Evolutionary conservation across 2,797 vertebrate species (phyloP).

Genomic region (Tolypeutes matacus): DNA sequence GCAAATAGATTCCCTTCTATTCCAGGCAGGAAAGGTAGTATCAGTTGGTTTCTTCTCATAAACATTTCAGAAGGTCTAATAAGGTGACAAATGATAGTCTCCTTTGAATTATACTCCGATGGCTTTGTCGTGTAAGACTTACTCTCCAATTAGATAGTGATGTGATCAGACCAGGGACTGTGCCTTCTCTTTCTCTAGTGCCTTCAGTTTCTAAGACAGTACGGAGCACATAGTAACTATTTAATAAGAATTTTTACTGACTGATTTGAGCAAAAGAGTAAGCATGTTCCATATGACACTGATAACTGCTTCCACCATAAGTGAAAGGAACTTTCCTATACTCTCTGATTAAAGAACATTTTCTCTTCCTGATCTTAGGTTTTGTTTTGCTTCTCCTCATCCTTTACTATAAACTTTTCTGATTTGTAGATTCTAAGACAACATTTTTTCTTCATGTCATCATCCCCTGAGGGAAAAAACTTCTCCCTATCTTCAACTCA

Average conservation of each 20-base stretch:
- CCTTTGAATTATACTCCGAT: not conserved
- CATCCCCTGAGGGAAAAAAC: not conserved
- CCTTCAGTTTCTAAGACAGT: not conserved
- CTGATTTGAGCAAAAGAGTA: not conserved
- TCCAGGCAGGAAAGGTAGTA: not conserved
- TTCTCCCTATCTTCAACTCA: not conserved
- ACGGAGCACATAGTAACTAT: not conserved
- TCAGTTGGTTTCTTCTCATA: not conserved
- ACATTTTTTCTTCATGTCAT: not conserved
- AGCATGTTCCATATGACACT: not conserved
- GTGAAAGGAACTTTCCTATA: too few species aligned
- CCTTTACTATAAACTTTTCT: not conserved
- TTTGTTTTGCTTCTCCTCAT: not conserved
- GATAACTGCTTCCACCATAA: not conserved
- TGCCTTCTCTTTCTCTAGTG: not conserved
- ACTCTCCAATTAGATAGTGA: not conserved
- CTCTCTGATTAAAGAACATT: not conserved
- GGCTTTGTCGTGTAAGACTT: constrained; percentile 2
- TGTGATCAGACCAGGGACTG: not conserved
- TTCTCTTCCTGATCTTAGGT: not conserved
- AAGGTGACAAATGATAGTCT: not conserved
- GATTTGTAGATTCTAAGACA: not conserved
- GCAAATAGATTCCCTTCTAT: not conserved
- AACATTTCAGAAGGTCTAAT: not conserved
- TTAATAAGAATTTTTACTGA: not conserved